A percentile compares a stretch with the other conserved stretches of the same genome.
Conservation (phyloP, 2,888 invertebrate genomes). For the Temnothorax ravouxi region DNA sequence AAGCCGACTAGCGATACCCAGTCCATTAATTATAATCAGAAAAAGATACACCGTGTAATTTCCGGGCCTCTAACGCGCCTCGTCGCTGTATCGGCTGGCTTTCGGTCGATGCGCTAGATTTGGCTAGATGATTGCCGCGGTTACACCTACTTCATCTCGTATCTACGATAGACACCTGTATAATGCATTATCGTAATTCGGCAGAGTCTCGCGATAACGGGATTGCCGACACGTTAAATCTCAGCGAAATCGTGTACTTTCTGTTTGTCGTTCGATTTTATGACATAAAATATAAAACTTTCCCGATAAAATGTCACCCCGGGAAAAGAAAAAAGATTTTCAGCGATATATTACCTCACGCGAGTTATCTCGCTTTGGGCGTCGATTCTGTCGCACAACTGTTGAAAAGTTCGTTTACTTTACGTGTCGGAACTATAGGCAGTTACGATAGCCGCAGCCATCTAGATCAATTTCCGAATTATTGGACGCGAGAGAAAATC, state of each 20-base stretch:
- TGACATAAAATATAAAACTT: not conserved
- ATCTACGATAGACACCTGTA: not conserved
- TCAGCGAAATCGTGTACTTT: not conserved
- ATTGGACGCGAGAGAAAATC: constrained; percentile 6
- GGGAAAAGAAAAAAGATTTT: not conserved
- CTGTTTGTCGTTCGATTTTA: constrained; percentile 14
- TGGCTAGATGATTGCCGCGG: not conserved
- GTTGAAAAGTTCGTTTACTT: constrained; percentile 1
- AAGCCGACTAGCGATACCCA: constrained; percentile 59
- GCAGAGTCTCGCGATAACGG: not conserved
- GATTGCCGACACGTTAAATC: constrained; percentile 10
- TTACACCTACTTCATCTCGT: constrained; percentile 9
- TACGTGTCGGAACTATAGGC: not conserved
- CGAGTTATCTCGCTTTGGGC: not conserved
- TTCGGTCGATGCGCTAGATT: not conserved
- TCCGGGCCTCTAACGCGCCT: constrained; percentile 54
- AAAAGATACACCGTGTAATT: constrained; percentile 66
- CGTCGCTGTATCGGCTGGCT: not conserved
- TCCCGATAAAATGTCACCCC: not conserved
- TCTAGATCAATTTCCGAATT: constrained; percentile 42
- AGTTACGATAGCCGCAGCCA: not conserved
- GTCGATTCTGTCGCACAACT: not conserved
- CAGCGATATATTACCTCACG: not conserved
- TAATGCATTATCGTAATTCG: constrained; percentile 16
- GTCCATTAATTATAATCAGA: constrained; percentile 75